phyloP scores from a whole-genome alignment of 2,113 vertebrate species.

The Antigone vipio region DNA sequence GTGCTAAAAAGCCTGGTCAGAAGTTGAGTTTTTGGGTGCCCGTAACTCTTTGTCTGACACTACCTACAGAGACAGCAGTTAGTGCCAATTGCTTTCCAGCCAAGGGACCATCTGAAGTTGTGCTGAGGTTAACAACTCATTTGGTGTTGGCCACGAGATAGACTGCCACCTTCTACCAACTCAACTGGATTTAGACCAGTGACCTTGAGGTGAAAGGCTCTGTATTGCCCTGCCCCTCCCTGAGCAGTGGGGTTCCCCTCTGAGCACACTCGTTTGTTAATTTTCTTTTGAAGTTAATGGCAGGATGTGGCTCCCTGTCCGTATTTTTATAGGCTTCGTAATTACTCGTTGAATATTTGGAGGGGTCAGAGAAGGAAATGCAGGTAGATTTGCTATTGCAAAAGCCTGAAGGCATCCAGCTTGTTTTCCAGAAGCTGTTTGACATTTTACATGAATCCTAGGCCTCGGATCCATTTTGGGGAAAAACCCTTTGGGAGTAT shows the following conservation, averaged over 20 bases:
- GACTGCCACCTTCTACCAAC: neutral
- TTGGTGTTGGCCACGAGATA: neutral
- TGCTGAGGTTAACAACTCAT: neutral
- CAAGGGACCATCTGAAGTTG: neutral
- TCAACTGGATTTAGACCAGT: neutral
- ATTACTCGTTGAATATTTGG: slow-evolving; percentile 55
- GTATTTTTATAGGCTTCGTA: slow-evolving; percentile 52
- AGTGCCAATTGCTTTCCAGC: neutral
- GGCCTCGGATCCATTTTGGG: neutral
- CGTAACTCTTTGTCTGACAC: neutral
- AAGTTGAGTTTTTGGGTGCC: neutral
- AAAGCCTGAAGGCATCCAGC: neutral
- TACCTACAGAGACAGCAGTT: neutral
- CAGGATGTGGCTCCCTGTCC: slow-evolving; percentile 57
- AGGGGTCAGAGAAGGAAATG: slow-evolving; percentile 31
- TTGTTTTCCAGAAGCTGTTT: neutral
- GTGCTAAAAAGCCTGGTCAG: neutral
- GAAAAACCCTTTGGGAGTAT: neutral
- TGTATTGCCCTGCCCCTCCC: neutral
- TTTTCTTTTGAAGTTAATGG: slow-evolving; percentile 68
- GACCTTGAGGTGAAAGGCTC: neutral
- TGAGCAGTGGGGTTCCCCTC: neutral
- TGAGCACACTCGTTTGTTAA: neutral
- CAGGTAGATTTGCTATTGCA: slow-evolving; percentile 9
- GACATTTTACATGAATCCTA: neutral